Conservation (phyloP, 2,113 vertebrate genomes). For the Xenopus laevis region DNA sequence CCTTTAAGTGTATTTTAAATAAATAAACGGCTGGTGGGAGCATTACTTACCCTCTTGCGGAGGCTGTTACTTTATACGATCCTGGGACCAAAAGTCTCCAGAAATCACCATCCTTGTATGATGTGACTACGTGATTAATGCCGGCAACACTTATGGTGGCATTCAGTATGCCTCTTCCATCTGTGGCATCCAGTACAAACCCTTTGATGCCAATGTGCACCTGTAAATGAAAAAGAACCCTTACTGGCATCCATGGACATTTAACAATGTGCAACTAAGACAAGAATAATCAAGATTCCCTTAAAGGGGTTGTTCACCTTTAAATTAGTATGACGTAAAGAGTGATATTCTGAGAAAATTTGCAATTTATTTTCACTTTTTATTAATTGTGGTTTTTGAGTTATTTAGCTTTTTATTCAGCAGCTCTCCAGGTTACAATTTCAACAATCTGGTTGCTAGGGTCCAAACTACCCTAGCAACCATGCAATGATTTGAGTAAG, state of each 20-base stretch:
- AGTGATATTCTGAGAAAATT: too few relatives aligned
- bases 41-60: conserved; percentile 79
- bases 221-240: conserved; percentile 56
- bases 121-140: conserved; percentile 78
- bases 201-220: conserved; percentile 85
- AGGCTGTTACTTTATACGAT: conserved; percentile 79
- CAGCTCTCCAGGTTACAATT: too few relatives aligned
- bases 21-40: too few relatives aligned
- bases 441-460: too few relatives aligned
- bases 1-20: too few relatives aligned
- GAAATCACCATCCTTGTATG: conserved; percentile 85
- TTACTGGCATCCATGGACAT: not conserved
- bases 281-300: conserved; percentile 1
- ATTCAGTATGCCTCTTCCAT: conserved; percentile 81
- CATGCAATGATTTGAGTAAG: too few relatives aligned
- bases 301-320: too few relatives aligned
- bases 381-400: too few relatives aligned
- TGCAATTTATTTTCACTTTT: too few relatives aligned
- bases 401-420: too few relatives aligned
- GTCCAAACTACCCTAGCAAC: too few relatives aligned
- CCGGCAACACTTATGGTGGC: conserved; percentile 82
- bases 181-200: conserved; percentile 80
- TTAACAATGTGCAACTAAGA: not conserved
- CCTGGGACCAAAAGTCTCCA: conserved; percentile 89
- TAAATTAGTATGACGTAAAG: too few relatives aligned